Evolutionary conservation across 2,113 vertebrate species (phyloP), one percentile per base, ranked within the genome.

Genomic region (Cranoglanis bouderius): DNA sequence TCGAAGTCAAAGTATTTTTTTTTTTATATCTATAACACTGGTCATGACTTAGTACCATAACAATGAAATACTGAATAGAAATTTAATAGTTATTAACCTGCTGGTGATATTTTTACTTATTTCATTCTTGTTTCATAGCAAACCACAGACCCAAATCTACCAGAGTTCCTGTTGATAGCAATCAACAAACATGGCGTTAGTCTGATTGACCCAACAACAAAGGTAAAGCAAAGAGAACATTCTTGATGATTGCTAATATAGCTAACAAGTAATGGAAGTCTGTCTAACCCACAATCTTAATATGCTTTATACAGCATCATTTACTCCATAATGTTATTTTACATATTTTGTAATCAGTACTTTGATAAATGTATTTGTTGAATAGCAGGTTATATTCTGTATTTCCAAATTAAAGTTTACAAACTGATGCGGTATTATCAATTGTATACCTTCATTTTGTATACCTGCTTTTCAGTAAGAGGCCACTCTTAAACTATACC

Each of bases 171-270:
- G 90, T 93, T 99, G 91, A 99, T 99, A 89, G 98, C 98, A 9
- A 99, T 99, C 95, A 99, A 99, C 92, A 99, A 99, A 88, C 97
- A 98, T 0, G 98, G 98, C 53, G 97, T 99, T 92, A 99, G 98
- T 94, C 96, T 99, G 94, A 99, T 99, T 0, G 97, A 99, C 91
- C 98, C 97, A 26, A 97, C 97, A 93, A 96, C 95, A 8, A 99
- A 99, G 98, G 98, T 99, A 88, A 24, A 67, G 13, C 35, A 2
- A 65, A 40, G 3, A 38, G 19, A 32, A 72, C 1, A 0, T 24
- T 9, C 74, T 43, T 75, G 40, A 75, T 35, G 67, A 21, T 72
- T 40, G 16, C 4, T 74, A 38, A 24, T 74, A 10, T 26, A 38
- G 70, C 32, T 72, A 21, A 72, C 74, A 77, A 46, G 4, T 70